Percentiles rank a stretch among this genome's conserved stretches.
These are phyloP conservation scores for Pteruthius melanotis DNA, from an alignment of 2,113 vertebrate species.

Conservation along the genomic window DNA sequence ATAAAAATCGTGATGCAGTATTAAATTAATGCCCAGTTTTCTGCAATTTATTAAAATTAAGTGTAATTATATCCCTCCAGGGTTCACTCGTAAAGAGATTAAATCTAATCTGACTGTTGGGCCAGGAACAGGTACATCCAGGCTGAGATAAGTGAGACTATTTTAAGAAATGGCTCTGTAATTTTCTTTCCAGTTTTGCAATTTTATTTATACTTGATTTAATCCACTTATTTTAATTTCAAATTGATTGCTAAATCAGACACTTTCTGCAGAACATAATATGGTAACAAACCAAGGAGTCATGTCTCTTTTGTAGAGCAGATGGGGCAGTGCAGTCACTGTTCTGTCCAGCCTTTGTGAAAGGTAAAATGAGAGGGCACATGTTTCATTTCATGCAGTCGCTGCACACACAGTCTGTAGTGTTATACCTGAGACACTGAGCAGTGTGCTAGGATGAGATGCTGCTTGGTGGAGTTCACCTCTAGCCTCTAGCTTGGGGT, in stretches of 20 bases:
- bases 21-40: neutral
- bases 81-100: neutral
- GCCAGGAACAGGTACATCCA: neutral
- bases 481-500: neutral
- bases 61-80: neutral
- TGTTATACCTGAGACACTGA: neutral
- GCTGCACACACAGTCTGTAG: neutral
- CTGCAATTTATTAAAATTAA: neutral
- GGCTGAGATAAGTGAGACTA: neutral
- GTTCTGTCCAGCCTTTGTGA: neutral
- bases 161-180: neutral
- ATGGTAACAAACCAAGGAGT: neutral
- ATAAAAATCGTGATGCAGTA: neutral
- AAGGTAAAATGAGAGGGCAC: accelerated
- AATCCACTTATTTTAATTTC: neutral
- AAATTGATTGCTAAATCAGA: neutral
- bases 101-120: neutral
- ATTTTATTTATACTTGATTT: neutral
- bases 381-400: neutral
- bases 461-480: neutral
- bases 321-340: neutral
- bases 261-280: neutral
- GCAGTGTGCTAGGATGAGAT: neutral
- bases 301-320: neutral
- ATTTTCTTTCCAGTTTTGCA: neutral